phyloP scores from a whole-genome alignment of 2,888 invertebrate genomes.

The Taenaris catops region DNA sequence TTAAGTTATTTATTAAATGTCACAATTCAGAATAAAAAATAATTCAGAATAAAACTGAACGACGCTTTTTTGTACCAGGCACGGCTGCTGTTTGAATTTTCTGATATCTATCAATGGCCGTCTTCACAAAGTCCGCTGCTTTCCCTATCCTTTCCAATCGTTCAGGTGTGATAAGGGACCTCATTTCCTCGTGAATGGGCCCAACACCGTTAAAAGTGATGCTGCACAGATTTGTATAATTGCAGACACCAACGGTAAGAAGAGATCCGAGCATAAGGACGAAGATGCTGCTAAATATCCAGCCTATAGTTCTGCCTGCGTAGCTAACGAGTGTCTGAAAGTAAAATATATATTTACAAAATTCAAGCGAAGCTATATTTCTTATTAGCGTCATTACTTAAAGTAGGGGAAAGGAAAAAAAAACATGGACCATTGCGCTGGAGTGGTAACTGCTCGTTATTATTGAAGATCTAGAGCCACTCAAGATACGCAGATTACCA shows the following conservation, averaged over 20 bases:
- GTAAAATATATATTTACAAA: not conserved
- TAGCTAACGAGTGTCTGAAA: constrained; percentile 59
- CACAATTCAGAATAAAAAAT: no score
- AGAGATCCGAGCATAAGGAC: constrained; percentile 71
- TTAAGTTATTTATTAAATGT: no score
- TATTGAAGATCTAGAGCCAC: no score
- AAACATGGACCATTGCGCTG: no score
- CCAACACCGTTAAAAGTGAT: constrained; percentile 81
- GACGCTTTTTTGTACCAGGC: constrained; percentile 38
- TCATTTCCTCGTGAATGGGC: constrained; percentile 77
- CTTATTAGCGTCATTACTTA: no score
- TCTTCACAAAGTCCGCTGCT: constrained; percentile 80
- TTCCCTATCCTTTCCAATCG: constrained; percentile 78
- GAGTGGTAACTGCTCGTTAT: no score
- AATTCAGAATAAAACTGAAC: constrained; percentile 18
- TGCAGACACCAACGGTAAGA: constrained; percentile 72
- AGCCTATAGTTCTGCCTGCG: constrained; percentile 51
- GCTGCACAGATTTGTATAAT: constrained; percentile 81
- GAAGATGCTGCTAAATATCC: constrained; percentile 60
- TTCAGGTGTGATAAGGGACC: constrained; percentile 79
- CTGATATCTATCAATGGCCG: constrained; percentile 81
- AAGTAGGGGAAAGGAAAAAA: no score
- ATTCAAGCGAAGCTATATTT: no score
- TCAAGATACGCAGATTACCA: no score
- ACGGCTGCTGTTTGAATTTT: constrained; percentile 55